phyloP scores from a whole-genome alignment of 2,888 invertebrate species.

The Cryptophagus acutangulus region DNA sequence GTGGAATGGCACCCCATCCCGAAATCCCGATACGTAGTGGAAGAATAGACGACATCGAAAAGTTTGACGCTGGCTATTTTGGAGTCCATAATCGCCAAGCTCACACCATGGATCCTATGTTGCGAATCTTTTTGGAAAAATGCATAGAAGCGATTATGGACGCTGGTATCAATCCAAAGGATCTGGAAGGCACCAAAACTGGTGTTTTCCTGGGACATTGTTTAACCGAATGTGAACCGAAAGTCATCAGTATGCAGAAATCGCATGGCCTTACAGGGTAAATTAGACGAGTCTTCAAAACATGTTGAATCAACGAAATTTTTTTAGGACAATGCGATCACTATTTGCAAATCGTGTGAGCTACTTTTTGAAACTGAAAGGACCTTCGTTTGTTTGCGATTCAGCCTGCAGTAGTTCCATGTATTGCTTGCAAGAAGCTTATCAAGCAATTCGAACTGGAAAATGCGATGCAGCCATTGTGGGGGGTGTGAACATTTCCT shows the following conservation, averaged over 20 bases:
- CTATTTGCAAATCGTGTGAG: conserved; percentile 93
- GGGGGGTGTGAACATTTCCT: conserved; percentile 77
- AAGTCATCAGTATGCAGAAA: too few species aligned
- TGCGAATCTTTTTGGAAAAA: conserved; percentile 56
- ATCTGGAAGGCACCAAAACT: conserved; percentile 65
- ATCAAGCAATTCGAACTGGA: conserved; percentile 69
- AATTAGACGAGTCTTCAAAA: too few species aligned
- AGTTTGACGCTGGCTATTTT: conserved; percentile 56
- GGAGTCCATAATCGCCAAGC: conserved; percentile 52
- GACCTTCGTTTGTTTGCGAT: conserved; percentile 84
- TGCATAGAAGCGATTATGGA: conserved; percentile 58
- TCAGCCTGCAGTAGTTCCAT: conserved; percentile 94
- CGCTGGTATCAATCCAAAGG: conserved; percentile 63
- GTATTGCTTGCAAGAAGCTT: conserved; percentile 79
- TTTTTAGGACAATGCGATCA: conserved; percentile 71
- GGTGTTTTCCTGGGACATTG: conserved; percentile 78
- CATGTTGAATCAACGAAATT: too few species aligned
- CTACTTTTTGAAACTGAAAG: conserved; percentile 80
- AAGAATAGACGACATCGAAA: conserved; percentile 53
- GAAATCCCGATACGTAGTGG: conserved; percentile 61
- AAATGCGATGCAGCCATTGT: conserved; percentile 87
- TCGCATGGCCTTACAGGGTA: too few species aligned
- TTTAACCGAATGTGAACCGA: too few species aligned
- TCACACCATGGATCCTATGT: conserved; percentile 54
- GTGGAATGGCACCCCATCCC: conserved; percentile 66